phyloP scores from a whole-genome alignment of 1,140 invertebrate genomes.

The Leptinotarsa texana region DNA sequence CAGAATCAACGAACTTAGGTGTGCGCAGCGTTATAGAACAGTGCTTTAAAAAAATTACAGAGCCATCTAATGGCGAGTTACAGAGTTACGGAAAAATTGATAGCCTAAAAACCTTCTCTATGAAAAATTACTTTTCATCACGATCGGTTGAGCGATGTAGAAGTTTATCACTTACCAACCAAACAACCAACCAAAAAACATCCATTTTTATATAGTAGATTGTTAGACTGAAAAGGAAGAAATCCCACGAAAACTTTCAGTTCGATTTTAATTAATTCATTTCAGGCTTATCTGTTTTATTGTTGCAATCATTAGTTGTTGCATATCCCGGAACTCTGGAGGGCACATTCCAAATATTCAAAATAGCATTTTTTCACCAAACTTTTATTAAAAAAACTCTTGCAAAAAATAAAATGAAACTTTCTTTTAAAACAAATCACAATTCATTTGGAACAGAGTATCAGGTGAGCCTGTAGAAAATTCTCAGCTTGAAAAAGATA shows the following conservation, averaged over 20 bases:
- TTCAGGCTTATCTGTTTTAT: not conserved
- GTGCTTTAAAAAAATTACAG: no score
- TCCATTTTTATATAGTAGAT: not conserved
- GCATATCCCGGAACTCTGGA: not conserved
- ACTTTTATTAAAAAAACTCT: not conserved
- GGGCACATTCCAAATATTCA: not conserved
- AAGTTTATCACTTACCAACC: no score
- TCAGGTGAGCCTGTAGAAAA: slow-evolving; percentile 5
- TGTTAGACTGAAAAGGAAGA: not conserved
- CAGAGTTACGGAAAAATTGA: no score
- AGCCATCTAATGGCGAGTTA: no score
- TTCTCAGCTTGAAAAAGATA: slow-evolving; percentile 10
- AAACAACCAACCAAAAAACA: no score
- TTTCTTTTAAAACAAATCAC: not conserved
- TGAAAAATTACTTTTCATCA: no score
- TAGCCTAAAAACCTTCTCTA: no score
- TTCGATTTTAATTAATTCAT: not conserved
- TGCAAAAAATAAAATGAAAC: not conserved
- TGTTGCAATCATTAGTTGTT: not conserved
- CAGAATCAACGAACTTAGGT: no score
- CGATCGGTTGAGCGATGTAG: no score
- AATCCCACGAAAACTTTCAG: not conserved
- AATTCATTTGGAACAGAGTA: not conserved
- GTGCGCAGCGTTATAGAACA: no score
- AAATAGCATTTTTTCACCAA: not conserved